Evolutionary conservation across 2,113 vertebrate genomes (phyloP).

Genomic region (Hystrix brachyura): DNA sequence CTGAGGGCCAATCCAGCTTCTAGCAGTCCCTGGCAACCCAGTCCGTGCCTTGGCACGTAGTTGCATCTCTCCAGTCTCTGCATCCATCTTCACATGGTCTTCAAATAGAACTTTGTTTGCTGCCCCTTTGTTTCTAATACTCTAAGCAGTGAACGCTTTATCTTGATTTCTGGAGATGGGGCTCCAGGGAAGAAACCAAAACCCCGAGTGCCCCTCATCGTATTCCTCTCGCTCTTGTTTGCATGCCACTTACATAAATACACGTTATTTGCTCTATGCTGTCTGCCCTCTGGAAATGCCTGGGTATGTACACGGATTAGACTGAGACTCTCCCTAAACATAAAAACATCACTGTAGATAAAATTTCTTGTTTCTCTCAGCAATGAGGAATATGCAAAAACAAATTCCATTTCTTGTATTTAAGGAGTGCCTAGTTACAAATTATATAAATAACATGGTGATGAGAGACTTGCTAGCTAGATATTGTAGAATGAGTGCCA

Average conservation of each 20-base stretch:
- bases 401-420: not conserved
- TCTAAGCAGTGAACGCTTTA: not conserved
- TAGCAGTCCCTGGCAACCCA: not conserved
- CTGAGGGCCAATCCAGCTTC: not conserved
- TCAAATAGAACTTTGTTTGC: not conserved
- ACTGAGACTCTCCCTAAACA: not conserved
- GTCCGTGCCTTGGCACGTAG: not conserved
- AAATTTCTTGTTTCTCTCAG: not conserved
- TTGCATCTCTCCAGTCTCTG: not conserved
- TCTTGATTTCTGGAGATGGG: slow-evolving; percentile 7
- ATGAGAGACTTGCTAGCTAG: not conserved
- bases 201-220: not conserved
- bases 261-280: not conserved
- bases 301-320: not conserved
- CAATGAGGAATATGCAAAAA: not conserved
- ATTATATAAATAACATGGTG: not conserved
- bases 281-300: slow-evolving; percentile 39
- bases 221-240: not conserved
- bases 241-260: not conserved
- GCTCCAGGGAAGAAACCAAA: not conserved
- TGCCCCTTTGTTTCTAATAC: not conserved
- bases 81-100: not conserved
- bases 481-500: not conserved
- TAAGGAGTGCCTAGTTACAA: not conserved
- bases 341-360: not conserved